Evolutionary conservation across 1,140 invertebrate genomes (phyloP), one percentile per base, ranked within the genome.

Genomic region (Nilaparvata lugens): DNA sequence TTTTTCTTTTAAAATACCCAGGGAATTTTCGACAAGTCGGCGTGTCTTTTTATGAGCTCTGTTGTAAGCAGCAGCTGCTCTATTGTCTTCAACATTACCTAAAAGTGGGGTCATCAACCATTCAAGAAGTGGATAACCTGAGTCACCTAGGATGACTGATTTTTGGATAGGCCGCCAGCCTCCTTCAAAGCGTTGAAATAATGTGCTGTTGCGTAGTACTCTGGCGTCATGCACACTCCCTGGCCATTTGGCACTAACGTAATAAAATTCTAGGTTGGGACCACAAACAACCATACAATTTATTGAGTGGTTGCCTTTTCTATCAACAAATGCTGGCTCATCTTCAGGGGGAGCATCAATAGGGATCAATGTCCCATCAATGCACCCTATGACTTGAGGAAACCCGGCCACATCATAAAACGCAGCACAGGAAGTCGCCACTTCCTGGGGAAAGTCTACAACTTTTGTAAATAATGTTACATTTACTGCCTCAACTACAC

Each of bases 1-100:
- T 21, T 61, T 64, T 35, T 66, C 62, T 64, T 69, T 69, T 14
- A 69, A 31, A 23, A 68, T 62, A 53, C 68, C 65, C 21, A 58
- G 60, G 0, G 64, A 31, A 55, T 60, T 55, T 62, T 69, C 66
- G 18, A 69, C 56, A 16, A 67, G 31, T 51, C 63, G 63, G 48
- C 68, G 57, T 35, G 65, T 68, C 52, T n/a, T 25, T 51, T 64
- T 61, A 54, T 67, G 65, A 45, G 55, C 43, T 35, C 45, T 19
- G 54, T 62, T 35, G 51, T 52, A 64, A 16, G 38, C 16, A 3
- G 11, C 4, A 19, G 43, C 59, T 35, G 31, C 18, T 16, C 28
- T 6, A 55, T 60, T 23, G n/a, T 14, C 25, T 1, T 57, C 52
- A 9, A 52, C 38, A 24, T 58, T 21, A 21, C n/a, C 45, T 25